Base-by-base conservation (phyloP, 2,113 vertebrate species). In the Rhombomys opimus region DNA sequence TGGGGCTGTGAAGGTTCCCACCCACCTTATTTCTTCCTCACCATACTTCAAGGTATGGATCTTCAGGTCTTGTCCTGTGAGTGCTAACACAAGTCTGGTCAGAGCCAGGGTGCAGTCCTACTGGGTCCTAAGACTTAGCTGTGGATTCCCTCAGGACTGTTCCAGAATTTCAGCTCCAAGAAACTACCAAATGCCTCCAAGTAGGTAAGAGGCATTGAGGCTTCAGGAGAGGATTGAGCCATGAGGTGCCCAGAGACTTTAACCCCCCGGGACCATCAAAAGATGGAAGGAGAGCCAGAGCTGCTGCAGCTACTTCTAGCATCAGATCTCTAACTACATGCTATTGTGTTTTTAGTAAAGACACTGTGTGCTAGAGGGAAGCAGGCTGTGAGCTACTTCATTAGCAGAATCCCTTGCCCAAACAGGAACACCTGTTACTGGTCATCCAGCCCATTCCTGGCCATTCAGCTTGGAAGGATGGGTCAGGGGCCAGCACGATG, bases 251-350 rank as follows among this genome's bases (percentile, higher is more conserved):
- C 10, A 5, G 7, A 59, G 68, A 18, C 35, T 25, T 35, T 7
- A 11, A 67, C 15, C n/a, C n/a, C n/a, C 25, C 4, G 14, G 57
- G 8, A 50, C 30, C 57, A 12, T 70, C 8, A 17, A 0, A 30
- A 8, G n/a, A 4, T 17, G 0, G 2, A 22, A 52, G 54, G 77
- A 38, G 13, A 57, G 27, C n/a, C 0, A 18, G 59, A 61, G 41
- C 4, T 46, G 50, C 78, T 10, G 15, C 2, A 9, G 8, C n/a
- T 25, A 30, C 0, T 6, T n/a, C 78, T 32, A 6, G 38, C 1
- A n/a, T 46, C 52, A 2, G 4, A 3, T 23, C 18, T 30, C 17
- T 75, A 11, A 15, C 0, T 2, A 2, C 15, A 2, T 1, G 9
- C 22, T 18, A 1, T 13, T 4, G 30, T 52, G 72, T 6, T 25